phyloP scores from a whole-genome alignment of 2,113 vertebrate genomes.

The Neolamprologus ventralis region DNA sequence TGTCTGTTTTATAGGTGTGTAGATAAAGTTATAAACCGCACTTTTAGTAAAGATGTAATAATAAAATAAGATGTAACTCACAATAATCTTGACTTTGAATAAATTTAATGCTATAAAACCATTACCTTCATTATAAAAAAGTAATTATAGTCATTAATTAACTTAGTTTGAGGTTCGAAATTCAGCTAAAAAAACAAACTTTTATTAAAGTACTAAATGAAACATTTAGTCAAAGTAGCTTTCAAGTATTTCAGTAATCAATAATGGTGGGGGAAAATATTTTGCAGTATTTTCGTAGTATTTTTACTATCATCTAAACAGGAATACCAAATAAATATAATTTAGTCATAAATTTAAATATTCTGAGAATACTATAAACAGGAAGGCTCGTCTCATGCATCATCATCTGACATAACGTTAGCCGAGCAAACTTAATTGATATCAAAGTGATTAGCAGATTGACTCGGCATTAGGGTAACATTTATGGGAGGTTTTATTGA shows the following conservation, averaged over 20 bases:
- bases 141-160: neutral
- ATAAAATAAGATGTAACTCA: neutral
- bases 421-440: neutral
- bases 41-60: neutral
- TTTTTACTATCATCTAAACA: neutral
- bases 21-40: neutral
- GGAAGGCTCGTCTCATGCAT: neutral
- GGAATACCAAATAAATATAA: neutral
- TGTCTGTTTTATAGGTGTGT: neutral
- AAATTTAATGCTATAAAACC: rapidly evolving
- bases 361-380: neutral
- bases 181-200: neutral
- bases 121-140: neutral
- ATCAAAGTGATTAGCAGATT: neutral
- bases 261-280: rapidly evolving
- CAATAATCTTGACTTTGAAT: too few species aligned
- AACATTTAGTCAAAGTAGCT: neutral
- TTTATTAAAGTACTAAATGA: neutral
- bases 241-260: neutral
- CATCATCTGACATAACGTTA: neutral
- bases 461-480: neutral
- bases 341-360: neutral
- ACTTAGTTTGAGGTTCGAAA: neutral
- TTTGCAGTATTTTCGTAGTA: neutral
- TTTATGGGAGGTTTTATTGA: neutral